phyloP scores from a whole-genome alignment of 2,797 vertebrate species.

The Sus cebifrons region DNA sequence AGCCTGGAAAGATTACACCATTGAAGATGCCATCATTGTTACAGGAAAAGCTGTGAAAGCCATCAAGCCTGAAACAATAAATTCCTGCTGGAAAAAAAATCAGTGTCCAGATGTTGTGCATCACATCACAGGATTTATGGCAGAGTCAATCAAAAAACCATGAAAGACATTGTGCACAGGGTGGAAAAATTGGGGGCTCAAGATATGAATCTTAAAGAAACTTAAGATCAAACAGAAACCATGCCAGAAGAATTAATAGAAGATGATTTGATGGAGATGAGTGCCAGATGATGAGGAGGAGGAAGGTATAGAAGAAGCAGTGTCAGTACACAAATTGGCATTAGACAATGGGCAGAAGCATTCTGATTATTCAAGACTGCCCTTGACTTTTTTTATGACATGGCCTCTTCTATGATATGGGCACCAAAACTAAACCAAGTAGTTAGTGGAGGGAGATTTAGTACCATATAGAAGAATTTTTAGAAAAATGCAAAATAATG shows the following conservation, averaged over 20 bases:
- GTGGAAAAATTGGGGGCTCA: neutral
- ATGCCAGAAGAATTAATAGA: neutral
- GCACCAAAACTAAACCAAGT: neutral
- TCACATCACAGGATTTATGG: neutral
- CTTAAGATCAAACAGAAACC: neutral
- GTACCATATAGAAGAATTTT: neutral
- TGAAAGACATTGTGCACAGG: neutral
- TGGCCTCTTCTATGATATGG: neutral
- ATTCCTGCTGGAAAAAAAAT: neutral
- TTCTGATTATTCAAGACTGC: neutral
- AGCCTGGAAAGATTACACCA: neutral
- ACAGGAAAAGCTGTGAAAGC: neutral
- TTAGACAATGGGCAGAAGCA: neutral
- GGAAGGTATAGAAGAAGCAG: neutral
- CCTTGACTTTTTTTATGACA: neutral
- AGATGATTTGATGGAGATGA: neutral
- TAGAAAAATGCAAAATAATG: neutral
- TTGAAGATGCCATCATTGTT: neutral
- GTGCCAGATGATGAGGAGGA: neutral
- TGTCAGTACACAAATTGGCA: neutral
- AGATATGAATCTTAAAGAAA: neutral
- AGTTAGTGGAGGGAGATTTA: neutral
- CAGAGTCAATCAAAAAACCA: neutral
- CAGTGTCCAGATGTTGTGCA: neutral
- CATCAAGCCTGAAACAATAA: neutral